Base-by-base conservation (phyloP, 2,113 vertebrate species). In the Hippocampus mohnikei region DNA sequence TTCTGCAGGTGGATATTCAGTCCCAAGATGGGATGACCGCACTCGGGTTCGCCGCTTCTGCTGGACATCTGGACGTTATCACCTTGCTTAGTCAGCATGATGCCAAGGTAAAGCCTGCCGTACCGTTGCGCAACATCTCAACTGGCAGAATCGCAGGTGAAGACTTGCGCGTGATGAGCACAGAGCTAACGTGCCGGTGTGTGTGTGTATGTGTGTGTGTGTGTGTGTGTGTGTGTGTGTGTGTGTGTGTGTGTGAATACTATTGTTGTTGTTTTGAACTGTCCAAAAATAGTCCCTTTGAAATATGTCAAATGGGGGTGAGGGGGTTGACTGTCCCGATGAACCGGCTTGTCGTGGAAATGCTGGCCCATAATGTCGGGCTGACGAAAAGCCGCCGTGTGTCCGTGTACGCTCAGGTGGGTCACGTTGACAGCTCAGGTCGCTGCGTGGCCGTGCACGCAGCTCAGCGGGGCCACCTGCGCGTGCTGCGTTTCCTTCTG, bases 391-490 rank as follows among this genome's bases (percentile, higher is more conserved):
- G 2, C 33, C 5, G 33, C 33, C 8, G 5, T 42, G 29, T n/a
- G 29, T 66, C 8, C 29, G 2, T 13, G 48, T 69, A 50, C 2
- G 0, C 44, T 72, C 73, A 96, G 97, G 94, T 94, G 83, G 97
- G 97, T 86, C 96, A 98, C 15, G 83, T 98, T 81, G 97, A 99
- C 87, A 93, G 93, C 77, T 96, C 95, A 0, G 95, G 96, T 1
- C 96, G 95, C 82, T 98, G 96, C 37, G 95, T 95, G 1, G 82
- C 98, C 83, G 96, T 98, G 23, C 96, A 96, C 0, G 95, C 96
- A 0, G 96, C 96, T 37, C 94, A 98, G 75, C 86, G 93, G 42
- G 96, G 96, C 52, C 96, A 96, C 86, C 78, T 96, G 60, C 93
- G 96, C 70, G 95, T 96, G 74, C 94, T 98, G 68, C 59, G 77